Conservation (phyloP, 1,140 invertebrate genomes). For the Drosophila busckii region DNA sequence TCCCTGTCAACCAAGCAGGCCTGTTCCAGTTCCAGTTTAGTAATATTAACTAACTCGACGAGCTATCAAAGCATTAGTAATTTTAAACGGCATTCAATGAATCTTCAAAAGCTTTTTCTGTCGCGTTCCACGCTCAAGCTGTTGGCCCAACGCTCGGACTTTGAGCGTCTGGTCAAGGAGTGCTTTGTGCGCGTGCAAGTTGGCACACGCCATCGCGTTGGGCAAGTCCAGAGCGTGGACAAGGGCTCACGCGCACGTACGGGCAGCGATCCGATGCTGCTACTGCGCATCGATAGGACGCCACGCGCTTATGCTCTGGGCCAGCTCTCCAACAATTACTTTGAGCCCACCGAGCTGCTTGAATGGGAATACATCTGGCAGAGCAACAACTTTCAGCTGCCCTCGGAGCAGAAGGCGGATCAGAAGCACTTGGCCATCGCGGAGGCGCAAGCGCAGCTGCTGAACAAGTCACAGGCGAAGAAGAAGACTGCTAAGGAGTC, state of each 20-base stretch:
- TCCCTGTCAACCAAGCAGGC: too few relatives aligned
- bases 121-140: constrained; percentile 4
- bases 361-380: constrained; percentile 12
- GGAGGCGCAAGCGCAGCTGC: neutral
- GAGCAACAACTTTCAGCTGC: constrained; percentile 8
- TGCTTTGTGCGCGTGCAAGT: constrained; percentile 19
- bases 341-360: constrained; percentile 2
- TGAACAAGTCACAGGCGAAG: neutral
- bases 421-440: constrained; percentile 8
- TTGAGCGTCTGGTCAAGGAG: constrained; percentile 9
- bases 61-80: neutral
- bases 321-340: constrained; percentile 16
- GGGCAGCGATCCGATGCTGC: neutral
- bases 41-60: too few relatives aligned
- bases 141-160: constrained; percentile 7
- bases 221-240: constrained; percentile 9
- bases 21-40: too few relatives aligned
- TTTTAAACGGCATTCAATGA: constrained; percentile 15
- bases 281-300: constrained; percentile 14
- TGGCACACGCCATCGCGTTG: neutral
- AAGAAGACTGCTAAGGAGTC: too few relatives aligned
- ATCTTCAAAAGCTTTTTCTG: constrained; percentile 16
- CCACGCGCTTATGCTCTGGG: constrained; percentile 1
- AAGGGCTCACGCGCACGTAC: constrained; percentile 11
- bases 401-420: neutral